Conservation (phyloP, 2,888 invertebrate species). For the Drosophila lutescens region DNA sequence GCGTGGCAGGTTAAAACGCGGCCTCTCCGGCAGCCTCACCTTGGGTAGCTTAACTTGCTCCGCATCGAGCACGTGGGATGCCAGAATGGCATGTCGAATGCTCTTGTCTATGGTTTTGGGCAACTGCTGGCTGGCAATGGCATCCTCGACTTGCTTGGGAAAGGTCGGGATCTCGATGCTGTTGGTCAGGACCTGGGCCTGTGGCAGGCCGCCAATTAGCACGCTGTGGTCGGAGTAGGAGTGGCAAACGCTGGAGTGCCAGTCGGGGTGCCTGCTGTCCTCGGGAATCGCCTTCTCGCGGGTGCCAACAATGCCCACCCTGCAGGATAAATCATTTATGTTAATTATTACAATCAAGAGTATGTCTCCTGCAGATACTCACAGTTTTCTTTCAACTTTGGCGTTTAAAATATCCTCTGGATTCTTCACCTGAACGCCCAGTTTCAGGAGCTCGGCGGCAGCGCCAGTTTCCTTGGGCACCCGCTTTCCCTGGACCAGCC, state of each 20-base stretch:
- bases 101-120: slow-evolving; percentile 86
- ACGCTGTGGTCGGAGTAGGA: slow-evolving; percentile 87
- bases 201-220: slow-evolving; percentile 89
- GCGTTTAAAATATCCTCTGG: slow-evolving; percentile 86
- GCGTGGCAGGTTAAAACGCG: slow-evolving; percentile 89
- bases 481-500: slow-evolving; percentile 89
- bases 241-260: slow-evolving; percentile 87
- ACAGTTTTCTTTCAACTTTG: slow-evolving; percentile 74
- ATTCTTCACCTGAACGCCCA: slow-evolving; percentile 87
- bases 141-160: slow-evolving; percentile 87
- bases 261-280: slow-evolving; percentile 88
- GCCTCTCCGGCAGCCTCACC: slow-evolving; percentile 88
- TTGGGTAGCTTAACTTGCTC: slow-evolving; percentile 91
- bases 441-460: slow-evolving; percentile 85
- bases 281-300: slow-evolving; percentile 78
- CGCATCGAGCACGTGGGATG: slow-evolving; percentile 90
- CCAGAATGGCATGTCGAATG: slow-evolving; percentile 87
- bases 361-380: slow-evolving; percentile 1
- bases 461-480: slow-evolving; percentile 86
- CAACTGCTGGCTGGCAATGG: slow-evolving; percentile 85
- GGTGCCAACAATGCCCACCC: slow-evolving; percentile 56
- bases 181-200: slow-evolving; percentile 93
- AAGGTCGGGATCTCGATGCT: slow-evolving; percentile 88
- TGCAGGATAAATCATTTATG: background rate
- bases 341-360: background rate